phyloP scores from a whole-genome alignment of 2,888 invertebrate genomes.

The Fragum whitleyi region DNA sequence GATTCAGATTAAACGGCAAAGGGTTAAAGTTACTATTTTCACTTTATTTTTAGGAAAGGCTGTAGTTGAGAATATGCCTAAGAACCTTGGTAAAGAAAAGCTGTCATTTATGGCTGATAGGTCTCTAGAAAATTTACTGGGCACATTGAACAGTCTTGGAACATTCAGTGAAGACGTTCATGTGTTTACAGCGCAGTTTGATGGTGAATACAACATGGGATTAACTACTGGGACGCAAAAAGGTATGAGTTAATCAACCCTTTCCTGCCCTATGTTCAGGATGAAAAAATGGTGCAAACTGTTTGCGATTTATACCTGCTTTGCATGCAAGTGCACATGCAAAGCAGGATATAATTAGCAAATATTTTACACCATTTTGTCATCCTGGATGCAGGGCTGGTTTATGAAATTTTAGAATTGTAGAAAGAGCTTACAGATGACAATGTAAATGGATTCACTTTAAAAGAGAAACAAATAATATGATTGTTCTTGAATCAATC shows the following conservation, averaged over 20 bases:
- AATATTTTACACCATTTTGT: too few relatives aligned
- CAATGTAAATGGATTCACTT: too few relatives aligned
- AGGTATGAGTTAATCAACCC: neutral
- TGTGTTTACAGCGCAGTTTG: conserved; percentile 48
- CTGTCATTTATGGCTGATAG: conserved; percentile 55
- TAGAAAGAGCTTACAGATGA: too few relatives aligned
- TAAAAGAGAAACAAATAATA: too few relatives aligned
- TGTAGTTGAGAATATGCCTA: conserved; percentile 48
- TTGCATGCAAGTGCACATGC: too few relatives aligned
- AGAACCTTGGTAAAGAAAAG: conserved; percentile 57
- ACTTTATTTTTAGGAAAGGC: conserved; percentile 28
- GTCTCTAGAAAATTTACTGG: conserved; percentile 54
- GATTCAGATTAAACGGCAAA: too few relatives aligned
- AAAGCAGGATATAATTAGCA: too few relatives aligned
- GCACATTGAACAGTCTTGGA: conserved; percentile 40
- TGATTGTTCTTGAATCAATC: too few relatives aligned
- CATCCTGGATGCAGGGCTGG: neutral
- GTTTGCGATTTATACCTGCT: too few relatives aligned
- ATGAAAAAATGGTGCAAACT: too few relatives aligned
- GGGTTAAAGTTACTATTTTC: too few relatives aligned
- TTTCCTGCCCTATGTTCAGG: neutral
- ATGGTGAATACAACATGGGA: conserved; percentile 53
- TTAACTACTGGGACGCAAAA: conserved; percentile 46
- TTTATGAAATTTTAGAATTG: too few relatives aligned
- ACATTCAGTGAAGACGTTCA: conserved; percentile 57